Conservation (phyloP, 2,888 invertebrate species). For the Lasioglossum vierecki region DNA sequence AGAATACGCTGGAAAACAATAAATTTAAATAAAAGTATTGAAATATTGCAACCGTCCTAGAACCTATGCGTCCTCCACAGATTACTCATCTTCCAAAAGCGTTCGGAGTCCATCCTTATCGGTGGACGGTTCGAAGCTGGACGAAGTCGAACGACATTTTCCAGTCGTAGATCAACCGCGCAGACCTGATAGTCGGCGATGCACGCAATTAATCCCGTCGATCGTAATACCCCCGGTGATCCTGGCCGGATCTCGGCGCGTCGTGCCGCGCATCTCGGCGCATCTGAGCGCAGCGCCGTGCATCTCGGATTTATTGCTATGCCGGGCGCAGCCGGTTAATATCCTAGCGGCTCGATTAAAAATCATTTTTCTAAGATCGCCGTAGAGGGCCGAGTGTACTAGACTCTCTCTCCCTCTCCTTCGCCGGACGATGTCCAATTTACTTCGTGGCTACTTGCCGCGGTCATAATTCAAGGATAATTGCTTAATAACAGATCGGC, state of each 20-base stretch:
- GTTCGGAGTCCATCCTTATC: too few relatives aligned
- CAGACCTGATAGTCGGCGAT: slow-evolving; percentile 9
- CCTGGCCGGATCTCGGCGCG: background rate
- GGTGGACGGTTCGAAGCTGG: background rate
- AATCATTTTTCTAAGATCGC: slow-evolving; percentile 52
- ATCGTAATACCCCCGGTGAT: slow-evolving; percentile 31
- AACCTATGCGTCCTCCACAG: too few relatives aligned
- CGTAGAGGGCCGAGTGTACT: background rate
- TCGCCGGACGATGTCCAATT: slow-evolving; percentile 46
- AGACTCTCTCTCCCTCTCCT: background rate
- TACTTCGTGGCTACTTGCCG: slow-evolving; percentile 40
- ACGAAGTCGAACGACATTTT: background rate
- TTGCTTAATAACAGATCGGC: slow-evolving; percentile 57
- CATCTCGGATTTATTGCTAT: slow-evolving; percentile 32
- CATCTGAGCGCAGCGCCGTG: background rate
- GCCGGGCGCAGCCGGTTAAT: slow-evolving; percentile 36
- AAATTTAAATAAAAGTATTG: too few relatives aligned
- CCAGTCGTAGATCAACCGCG: background rate
- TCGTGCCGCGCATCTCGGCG: background rate
- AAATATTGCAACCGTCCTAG: too few relatives aligned
- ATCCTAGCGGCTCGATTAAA: slow-evolving; percentile 47
- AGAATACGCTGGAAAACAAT: too few relatives aligned
- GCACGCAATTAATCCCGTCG: slow-evolving; percentile 42
- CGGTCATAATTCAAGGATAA: slow-evolving; percentile 54
- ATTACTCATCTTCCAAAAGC: too few relatives aligned